Percentiles rank a stretch among this genome's conserved stretches.
phyloP scores from a whole-genome alignment of 92 coral and sea anemone genomes.

The Phymanthus crucifer region DNA sequence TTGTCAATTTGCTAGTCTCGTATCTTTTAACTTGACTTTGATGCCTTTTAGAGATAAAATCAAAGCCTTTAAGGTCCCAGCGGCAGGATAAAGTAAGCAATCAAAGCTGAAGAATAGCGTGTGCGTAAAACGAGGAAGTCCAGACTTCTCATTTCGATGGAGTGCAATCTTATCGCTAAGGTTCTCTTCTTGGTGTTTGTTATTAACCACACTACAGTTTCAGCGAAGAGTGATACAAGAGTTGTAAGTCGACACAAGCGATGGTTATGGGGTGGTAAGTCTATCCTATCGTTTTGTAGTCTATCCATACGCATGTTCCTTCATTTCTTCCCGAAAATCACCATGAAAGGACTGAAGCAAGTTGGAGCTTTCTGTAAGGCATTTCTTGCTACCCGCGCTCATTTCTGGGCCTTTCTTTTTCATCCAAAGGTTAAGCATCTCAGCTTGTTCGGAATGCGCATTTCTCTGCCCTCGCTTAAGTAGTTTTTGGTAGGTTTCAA shows the following conservation, averaged over 20 bases:
- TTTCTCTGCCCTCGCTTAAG: neutral
- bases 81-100: conserved; percentile 11
- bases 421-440: too few relatives aligned
- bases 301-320: neutral
- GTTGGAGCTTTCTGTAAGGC: too few relatives aligned
- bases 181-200: neutral
- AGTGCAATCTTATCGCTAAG: neutral
- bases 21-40: conserved; percentile 25
- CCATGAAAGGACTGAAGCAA: neutral
- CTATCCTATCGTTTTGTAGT: neutral
- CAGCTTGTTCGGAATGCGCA: too few relatives aligned
- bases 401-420: neutral
- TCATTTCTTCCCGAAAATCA: neutral
- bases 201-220: neutral
- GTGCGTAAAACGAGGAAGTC: conserved; percentile 3
- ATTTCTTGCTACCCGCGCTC: neutral
- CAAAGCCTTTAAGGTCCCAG: conserved; percentile 8
- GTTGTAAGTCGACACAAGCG: conserved; percentile 19
- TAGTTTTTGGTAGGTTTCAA: neutral
- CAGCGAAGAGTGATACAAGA: conserved; percentile 1
- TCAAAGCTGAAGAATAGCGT: neutral
- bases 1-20: conserved; percentile 19
- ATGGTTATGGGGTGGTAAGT: conserved; percentile 38
- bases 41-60: conserved; percentile 23
- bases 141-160: neutral